phyloP scores from a whole-genome alignment of 1,140 invertebrate species.

The Paralvinella palmiformis region DNA sequence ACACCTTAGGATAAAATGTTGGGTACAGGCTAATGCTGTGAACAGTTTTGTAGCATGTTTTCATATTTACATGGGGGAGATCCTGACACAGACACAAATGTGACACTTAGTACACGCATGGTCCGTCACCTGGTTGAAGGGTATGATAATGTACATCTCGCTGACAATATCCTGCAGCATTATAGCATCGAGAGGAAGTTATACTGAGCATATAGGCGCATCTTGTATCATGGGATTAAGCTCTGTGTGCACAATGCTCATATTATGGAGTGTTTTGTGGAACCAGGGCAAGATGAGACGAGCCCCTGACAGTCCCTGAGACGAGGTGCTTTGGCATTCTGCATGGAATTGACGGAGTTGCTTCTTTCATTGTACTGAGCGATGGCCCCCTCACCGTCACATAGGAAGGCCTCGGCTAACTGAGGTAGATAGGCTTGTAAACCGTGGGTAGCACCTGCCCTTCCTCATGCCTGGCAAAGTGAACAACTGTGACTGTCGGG shows the following conservation, averaged over 20 bases:
- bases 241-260: not conserved
- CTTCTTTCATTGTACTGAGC: not conserved
- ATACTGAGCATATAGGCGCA: not conserved
- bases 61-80: not conserved
- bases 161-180: not conserved
- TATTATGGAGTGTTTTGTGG: not conserved
- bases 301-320: not conserved
- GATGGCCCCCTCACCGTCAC: not conserved
- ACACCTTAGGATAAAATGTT: conserved; percentile 1
- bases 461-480: not conserved
- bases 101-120: not conserved
- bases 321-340: not conserved
- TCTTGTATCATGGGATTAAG: not conserved
- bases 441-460: not conserved
- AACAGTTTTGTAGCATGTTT: not conserved
- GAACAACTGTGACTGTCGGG: not conserved
- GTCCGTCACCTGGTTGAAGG: not conserved
- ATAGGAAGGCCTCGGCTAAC: not conserved
- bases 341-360: not conserved
- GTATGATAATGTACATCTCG: not conserved
- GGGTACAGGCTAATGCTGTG: not conserved
- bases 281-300: not conserved
- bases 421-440: not conserved
- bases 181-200: not conserved
- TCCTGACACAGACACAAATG: not conserved